Evolutionary conservation across 2,797 vertebrate species (phyloP).

Genomic region (Sebastes cheni): DNA sequence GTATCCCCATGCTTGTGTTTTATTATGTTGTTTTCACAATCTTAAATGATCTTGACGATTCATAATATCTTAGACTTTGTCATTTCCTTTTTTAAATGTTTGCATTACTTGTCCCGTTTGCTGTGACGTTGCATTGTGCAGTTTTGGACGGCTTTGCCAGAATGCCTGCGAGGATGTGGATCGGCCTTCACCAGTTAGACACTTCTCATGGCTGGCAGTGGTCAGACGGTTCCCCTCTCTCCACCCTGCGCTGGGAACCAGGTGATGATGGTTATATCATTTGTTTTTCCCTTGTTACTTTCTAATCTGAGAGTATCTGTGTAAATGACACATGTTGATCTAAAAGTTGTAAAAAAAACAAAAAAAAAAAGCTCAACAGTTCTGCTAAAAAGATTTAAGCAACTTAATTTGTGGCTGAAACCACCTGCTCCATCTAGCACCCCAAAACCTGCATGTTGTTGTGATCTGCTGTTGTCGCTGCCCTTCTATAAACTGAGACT

Average conservation of each 20-base stretch:
- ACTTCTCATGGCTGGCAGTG: conserved; percentile 93
- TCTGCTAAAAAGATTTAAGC: background rate
- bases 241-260: conserved; percentile 87
- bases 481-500: conserved; percentile 33
- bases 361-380: background rate
- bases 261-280: conserved; percentile 73
- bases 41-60: background rate
- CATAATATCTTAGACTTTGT: background rate
- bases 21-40: background rate
- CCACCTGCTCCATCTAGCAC: background rate
- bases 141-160: conserved; percentile 56
- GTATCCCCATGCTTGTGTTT: background rate
- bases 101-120: background rate
- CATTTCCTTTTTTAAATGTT: background rate
- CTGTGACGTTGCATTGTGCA: conserved; percentile 48
- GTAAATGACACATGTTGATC: background rate
- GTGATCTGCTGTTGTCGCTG: background rate
- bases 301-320: background rate
- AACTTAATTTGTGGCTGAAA: background rate
- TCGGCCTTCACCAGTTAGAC: conserved; percentile 93
- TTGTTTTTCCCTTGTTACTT: background rate
- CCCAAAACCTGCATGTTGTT: background rate
- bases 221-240: conserved; percentile 91
- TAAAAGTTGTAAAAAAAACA: background rate
- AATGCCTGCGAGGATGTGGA: conserved; percentile 89